phyloP scores from a whole-genome alignment of 2,113 vertebrate genomes.

The Catharus fuscescens region DNA sequence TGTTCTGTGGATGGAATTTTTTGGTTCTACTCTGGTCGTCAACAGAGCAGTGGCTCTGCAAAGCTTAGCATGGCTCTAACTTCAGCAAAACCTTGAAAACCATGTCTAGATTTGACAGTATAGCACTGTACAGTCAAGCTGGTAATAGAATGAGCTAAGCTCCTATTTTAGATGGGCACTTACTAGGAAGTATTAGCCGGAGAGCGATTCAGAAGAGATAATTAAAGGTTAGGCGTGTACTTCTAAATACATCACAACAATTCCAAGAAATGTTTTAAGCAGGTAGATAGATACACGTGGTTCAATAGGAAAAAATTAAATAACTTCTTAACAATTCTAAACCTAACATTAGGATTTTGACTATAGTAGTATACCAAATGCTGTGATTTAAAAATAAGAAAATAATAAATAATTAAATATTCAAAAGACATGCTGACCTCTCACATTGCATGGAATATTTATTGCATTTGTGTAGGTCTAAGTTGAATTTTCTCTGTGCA shows the following conservation, averaged over 20 bases:
- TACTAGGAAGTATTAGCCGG: not conserved
- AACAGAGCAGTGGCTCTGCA: not conserved
- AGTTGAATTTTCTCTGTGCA: not conserved
- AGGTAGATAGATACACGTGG: not conserved
- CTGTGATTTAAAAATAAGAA: not conserved
- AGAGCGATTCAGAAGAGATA: not conserved
- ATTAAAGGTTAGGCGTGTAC: not conserved
- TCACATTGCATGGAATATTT: not conserved
- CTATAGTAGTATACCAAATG: not conserved
- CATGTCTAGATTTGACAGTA: not conserved
- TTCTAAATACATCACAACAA: accelerated
- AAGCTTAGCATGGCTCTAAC: not conserved
- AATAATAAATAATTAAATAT: not conserved
- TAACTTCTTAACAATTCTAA: not conserved
- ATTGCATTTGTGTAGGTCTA: not conserved
- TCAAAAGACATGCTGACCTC: not conserved
- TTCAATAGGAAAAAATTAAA: not conserved
- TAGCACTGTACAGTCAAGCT: not conserved
- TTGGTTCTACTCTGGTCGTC: not conserved
- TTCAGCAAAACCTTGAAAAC: not conserved
- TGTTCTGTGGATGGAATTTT: not conserved
- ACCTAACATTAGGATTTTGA: not conserved
- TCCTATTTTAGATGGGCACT: not conserved
- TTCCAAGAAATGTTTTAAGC: not conserved
- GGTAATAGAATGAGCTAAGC: not conserved